Base-by-base conservation (phyloP, 2,888 invertebrate species). In the Apodemia hepburni region DNA sequence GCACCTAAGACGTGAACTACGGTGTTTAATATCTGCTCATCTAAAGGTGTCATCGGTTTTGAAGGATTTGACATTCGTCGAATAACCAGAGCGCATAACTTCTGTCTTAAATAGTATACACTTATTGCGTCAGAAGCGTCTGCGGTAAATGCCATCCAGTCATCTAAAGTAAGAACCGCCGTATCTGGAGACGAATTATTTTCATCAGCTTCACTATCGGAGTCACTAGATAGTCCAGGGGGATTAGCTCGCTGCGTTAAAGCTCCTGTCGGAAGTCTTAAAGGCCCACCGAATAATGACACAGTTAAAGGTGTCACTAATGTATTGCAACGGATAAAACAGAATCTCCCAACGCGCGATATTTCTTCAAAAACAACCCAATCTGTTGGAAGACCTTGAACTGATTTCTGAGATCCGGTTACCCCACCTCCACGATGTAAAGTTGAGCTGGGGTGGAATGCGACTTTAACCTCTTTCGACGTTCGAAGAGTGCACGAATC, bases 311-410 rank as follows among this genome's bases (percentile, higher is more conserved):
- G 95, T 11, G 97, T 95, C 0, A 98, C 94, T 8, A 96, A 82
- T 0, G 98, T 98, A 65, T 95, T 96, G 69, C 96, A 96, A 58
- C 95, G 94, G 1, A 97, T 93, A 75, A 95, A 94, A 66, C 96
- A 95, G 61, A 94, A 90, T 18, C 94, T 90, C 0, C 95, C 94
- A 0, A 93, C 91, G 58, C 96, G 93, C 0, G 95, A 95, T 83
- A 98, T 95, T 81, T 98, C 98, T 76, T 97, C 97, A 76, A 95
- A 98, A 12, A 97, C 92, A 17, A 98, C 84, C 98, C 98, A 98
- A 73, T 97, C 96, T 12, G 95, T 94, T 0, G 95, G 95, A 60
- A 96, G 68, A n/a, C 72, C 78, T 9, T 79, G 81, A 0, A 92
- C 81, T 0, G 84, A 81, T 33, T 78, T 81, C 63, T 77, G 79